Evolutionary conservation across 2,797 vertebrate species (phyloP).

Genomic region (Gallinago nigripennis): DNA sequence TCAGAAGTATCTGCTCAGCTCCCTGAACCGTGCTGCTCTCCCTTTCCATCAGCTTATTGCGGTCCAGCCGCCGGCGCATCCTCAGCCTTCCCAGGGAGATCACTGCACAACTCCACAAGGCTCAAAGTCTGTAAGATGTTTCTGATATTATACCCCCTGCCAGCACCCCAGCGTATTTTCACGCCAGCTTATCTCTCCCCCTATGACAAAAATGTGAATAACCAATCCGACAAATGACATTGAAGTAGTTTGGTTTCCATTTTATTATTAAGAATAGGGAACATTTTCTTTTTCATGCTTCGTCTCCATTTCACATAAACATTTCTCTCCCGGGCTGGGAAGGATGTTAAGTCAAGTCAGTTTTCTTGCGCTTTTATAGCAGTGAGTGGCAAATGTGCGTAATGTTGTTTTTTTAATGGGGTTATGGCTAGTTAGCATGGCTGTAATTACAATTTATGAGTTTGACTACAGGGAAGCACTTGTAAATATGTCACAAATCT

Average conservation of each 20-base stretch:
- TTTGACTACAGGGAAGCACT: constrained; percentile 15
- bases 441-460: constrained; percentile 47
- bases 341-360: not conserved
- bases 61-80: accelerated
- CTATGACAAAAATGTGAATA: not conserved
- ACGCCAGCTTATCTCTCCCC: not conserved
- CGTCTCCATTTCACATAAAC: not conserved
- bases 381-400: not conserved
- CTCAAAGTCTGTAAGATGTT: not conserved
- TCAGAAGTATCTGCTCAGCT: not conserved
- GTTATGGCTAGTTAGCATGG: constrained; percentile 40
- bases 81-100: not conserved
- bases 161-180: not conserved
- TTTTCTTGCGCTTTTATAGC: constrained; percentile 31
- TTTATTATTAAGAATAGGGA: not conserved
- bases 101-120: not conserved
- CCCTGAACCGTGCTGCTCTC: accelerated
- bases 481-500: constrained; percentile 48
- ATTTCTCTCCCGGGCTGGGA: not conserved
- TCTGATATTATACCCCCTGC: not conserved
- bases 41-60: not conserved
- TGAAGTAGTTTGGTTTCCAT: not conserved
- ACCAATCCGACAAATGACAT: not conserved
- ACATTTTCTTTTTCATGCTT: not conserved
- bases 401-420: not conserved